phyloP scores from a whole-genome alignment of 2,888 invertebrate genomes.

The Galeruca laticollis region DNA sequence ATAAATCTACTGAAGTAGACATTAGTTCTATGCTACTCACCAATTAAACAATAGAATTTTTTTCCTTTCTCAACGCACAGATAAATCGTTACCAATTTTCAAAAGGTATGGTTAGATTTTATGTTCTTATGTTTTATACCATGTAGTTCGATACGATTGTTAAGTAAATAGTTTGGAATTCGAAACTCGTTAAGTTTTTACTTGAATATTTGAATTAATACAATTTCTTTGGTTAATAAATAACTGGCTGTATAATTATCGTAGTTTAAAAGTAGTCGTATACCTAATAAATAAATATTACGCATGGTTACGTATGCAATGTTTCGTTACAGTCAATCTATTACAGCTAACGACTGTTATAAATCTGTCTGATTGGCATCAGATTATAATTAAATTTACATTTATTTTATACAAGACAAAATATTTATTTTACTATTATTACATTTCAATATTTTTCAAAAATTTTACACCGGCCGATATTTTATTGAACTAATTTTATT shows the following conservation, averaged over 20 bases:
- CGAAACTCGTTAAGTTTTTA: no score
- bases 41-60: no score
- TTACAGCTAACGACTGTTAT: background rate
- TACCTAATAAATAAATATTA: slow-evolving; percentile 1
- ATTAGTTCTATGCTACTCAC: no score
- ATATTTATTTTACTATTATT: background rate
- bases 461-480: background rate
- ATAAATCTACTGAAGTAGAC: no score
- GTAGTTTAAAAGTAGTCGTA: background rate
- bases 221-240: no score
- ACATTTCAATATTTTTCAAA: background rate
- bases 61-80: no score
- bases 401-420: background rate
- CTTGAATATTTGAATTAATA: no score
- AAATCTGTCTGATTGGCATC: background rate
- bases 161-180: no score
- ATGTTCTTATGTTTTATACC: no score
- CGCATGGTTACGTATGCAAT: background rate
- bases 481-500: background rate
- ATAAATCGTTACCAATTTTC: no score
- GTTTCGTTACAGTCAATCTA: background rate
- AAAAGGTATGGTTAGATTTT: no score
- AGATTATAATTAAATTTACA: background rate
- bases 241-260: background rate
- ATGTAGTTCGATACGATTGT: no score